Evolutionary conservation across 2,888 invertebrate genomes (phyloP), one percentile per base, ranked within the genome.

Genomic region (Lathronympha strigana): DNA sequence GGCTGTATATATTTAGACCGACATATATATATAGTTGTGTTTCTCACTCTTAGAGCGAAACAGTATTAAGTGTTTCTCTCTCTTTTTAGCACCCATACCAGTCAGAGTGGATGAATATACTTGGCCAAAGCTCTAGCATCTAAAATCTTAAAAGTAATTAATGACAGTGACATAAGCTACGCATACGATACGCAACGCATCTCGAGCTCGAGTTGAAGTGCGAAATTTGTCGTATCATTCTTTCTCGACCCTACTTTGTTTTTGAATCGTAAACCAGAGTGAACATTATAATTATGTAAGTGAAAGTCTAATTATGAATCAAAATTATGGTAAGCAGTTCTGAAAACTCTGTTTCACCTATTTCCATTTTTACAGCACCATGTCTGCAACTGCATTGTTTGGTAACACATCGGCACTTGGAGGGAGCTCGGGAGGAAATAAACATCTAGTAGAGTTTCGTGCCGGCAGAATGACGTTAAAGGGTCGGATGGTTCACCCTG

Each of bases 401-500:
- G 96, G 97, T 28, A 95, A 94, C 83, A 93, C 95, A 70, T 94
- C 95, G 62, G 93, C 95, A 45, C 95, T 97, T 66, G 95, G 96
- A 38, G 96, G 96, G 63, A 94, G 96, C 67, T 95, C 97, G 28
- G 95, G 96, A 54, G 96, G 96, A 63, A 97, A 95, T 73, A 97
- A 97, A 83, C 97, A 98, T 91, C 90, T 99, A 70, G 97, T 99
- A 1, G 99, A 99, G 92, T 98, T 98, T 83, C 95, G 97, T 75
- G 98, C 99, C 71, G 99, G 99, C 28, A 98, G 98, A 92, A 98
- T 99, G 98, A 96, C 95, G 68, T 93, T 98, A 88, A 97, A 97
- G 85, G 98, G 97, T 49, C 97, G 97, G 78, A 98, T 97, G 96
- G 98, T 98, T 3, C 95, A 96, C 84, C 97, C 99, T 1, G 98